Evolutionary conservation across 1,140 invertebrate species (phyloP).

Genomic region (Drosophila nasuta): DNA sequence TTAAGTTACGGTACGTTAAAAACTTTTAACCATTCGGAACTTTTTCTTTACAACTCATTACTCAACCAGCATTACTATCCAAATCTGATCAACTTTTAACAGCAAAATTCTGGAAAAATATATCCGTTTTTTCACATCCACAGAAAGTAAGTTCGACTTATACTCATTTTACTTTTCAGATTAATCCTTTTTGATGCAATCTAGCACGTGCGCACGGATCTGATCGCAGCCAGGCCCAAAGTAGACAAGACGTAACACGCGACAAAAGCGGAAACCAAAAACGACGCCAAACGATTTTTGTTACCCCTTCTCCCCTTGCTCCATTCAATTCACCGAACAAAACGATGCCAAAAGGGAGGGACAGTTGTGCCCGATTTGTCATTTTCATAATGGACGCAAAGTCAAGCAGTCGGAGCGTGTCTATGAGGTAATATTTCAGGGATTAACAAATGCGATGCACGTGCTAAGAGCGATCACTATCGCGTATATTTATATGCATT

Average conservation of each 20-base stretch:
- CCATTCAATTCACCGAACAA: constrained; percentile 33
- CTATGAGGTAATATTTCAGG: constrained; percentile 50
- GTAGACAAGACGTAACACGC: constrained; percentile 1
- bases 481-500: constrained; percentile 71
- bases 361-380: constrained; percentile 75
- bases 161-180: constrained; percentile 26
- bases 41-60: no score
- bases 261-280: constrained; percentile 43
- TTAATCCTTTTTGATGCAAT: constrained; percentile 70
- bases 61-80: no score
- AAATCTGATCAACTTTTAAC: no score
- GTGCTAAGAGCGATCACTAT: constrained; percentile 65
- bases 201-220: constrained; percentile 48
- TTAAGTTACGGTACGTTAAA: no score
- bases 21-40: no score
- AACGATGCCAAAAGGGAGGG: constrained; percentile 1
- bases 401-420: constrained; percentile 64
- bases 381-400: constrained; percentile 70
- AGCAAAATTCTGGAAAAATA: no score
- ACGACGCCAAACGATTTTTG: constrained; percentile 49
- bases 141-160: constrained; percentile 19
- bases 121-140: constrained; percentile 16
- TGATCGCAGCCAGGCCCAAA: constrained; percentile 1
- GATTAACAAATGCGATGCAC: constrained; percentile 64
- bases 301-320: constrained; percentile 28